Percentiles rank a stretch among this genome's conserved stretches.
These are phyloP conservation scores for Aphelocoma californica DNA, from an alignment of 2,797 vertebrate species.

Conservation along the genomic window DNA sequence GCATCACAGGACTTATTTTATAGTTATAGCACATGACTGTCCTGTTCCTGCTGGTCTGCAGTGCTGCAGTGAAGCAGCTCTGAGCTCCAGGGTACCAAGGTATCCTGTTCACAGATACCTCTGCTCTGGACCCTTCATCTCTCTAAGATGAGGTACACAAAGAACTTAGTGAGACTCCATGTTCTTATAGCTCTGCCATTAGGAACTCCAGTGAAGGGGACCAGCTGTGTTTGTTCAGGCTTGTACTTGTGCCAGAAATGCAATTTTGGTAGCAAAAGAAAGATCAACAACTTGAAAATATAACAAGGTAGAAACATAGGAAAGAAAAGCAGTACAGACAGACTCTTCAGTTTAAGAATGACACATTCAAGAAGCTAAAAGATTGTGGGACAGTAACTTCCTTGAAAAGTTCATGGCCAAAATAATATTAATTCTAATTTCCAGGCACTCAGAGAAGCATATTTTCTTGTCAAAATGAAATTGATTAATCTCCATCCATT, in stretches of 20 bases:
- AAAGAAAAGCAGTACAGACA: neutral
- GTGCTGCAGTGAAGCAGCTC: neutral
- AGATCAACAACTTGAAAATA: neutral
- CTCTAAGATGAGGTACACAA: neutral
- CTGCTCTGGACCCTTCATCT: neutral
- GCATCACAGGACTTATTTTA: neutral
- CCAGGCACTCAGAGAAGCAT: neutral
- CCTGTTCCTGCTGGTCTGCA: neutral
- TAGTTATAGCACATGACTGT: rapidly evolving
- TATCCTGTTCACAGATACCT: neutral
- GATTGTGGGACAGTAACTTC: neutral
- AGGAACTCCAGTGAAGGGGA: neutral
- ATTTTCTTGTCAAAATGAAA: neutral
- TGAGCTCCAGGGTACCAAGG: neutral
- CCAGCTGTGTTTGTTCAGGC: neutral
- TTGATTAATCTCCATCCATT: neutral
- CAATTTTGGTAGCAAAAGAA: neutral
- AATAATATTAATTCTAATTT: neutral
- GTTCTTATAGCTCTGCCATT: neutral
- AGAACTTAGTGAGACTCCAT: neutral
- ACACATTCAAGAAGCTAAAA: neutral
- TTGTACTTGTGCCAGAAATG: neutral
- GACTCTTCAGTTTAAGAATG: neutral
- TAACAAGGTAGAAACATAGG: neutral
- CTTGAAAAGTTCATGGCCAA: neutral